phyloP scores from a whole-genome alignment of 2,797 vertebrate species.

The Scleropages formosus region DNA sequence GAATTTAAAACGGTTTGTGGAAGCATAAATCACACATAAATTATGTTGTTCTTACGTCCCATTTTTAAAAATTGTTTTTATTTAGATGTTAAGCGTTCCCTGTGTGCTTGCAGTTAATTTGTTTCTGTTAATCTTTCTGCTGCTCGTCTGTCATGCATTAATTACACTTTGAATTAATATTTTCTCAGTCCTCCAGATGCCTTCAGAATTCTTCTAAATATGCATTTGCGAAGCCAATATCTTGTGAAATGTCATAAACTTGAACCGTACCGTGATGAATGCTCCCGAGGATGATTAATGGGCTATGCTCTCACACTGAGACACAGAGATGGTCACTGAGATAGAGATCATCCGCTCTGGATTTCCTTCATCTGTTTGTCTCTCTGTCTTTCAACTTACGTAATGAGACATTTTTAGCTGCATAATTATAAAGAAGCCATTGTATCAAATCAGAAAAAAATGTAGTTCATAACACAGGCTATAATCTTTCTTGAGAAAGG shows the following conservation, averaged over 20 bases:
- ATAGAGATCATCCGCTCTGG: conserved; percentile 41
- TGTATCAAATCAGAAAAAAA: not conserved
- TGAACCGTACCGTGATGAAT: not conserved
- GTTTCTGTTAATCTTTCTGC: conserved; percentile 23
- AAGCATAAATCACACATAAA: conserved; percentile 19
- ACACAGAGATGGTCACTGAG: conserved; percentile 51
- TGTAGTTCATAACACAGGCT: not conserved
- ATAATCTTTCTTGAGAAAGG: conserved; percentile 30
- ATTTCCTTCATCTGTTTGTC: conserved; percentile 1
- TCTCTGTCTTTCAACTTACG: not conserved
- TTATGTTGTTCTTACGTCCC: not conserved
- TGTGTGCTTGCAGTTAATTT: conserved; percentile 5
- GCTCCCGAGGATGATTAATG: conserved; percentile 18
- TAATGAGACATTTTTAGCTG: conserved; percentile 24
- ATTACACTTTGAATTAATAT: conserved; percentile 2
- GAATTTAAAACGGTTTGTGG: conserved; percentile 21
- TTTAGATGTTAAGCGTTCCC: conserved; percentile 31
- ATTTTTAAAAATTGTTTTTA: conserved; percentile 24
- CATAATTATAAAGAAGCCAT: not conserved
- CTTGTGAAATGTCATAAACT: not conserved
- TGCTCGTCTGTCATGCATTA: conserved; percentile 10
- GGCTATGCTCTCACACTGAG: conserved; percentile 42
- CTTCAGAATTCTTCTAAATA: not conserved
- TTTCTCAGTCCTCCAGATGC: not conserved
- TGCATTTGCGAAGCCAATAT: not conserved